Base-by-base conservation (phyloP, 2,797 vertebrate genomes). In the Peromyscus melanophrys region DNA sequence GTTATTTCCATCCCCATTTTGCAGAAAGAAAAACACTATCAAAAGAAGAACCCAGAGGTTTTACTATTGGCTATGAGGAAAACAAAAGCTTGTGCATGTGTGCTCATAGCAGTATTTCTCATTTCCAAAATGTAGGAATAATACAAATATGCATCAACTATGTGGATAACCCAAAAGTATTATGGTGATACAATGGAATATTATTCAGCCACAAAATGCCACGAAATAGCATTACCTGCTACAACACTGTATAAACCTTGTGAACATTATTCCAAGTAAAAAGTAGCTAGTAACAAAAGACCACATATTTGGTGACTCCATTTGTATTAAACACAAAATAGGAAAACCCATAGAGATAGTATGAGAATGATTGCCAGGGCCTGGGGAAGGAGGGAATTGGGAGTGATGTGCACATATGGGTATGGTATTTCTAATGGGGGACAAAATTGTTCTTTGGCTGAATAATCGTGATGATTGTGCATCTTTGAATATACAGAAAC, bases 141-240 rank as follows among this genome's bases (percentile, higher is more conserved):
- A 69, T 19, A 29, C 80, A 90, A 76, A 77, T 63, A 29, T 61
- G 69, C 6, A 87, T 46, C 65, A 75, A 31, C 37, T 92, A 21
- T 77, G 61, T 46, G 57, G 34, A 86, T 75, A 81, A 16, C 25
- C 55, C 69, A 81, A 88, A 88, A 77, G 12, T 78, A 16, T 7
- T 67, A 75, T 57, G 73, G n/a, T n/a, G 17, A 37, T 67, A 89
- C 11, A 87, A 89, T 92, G 61, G n/a, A 69, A 52, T 40, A 67
- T 76, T 78, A 89, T 69, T 94, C 43, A 94, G 43, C 9, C 59
- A 85, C 77, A 85, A 90, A 94, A 96, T 76, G 14, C 21, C 80
- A 82, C 43, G 13, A 83, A 94, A 80, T 93, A 87, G n/a, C 87
- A 27, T 57, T 23, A 94, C 4, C 65, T 77, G 63, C 71, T 89